Evolutionary conservation across 2,113 vertebrate species (phyloP).

Genomic region (Corydoras sp.): DNA sequence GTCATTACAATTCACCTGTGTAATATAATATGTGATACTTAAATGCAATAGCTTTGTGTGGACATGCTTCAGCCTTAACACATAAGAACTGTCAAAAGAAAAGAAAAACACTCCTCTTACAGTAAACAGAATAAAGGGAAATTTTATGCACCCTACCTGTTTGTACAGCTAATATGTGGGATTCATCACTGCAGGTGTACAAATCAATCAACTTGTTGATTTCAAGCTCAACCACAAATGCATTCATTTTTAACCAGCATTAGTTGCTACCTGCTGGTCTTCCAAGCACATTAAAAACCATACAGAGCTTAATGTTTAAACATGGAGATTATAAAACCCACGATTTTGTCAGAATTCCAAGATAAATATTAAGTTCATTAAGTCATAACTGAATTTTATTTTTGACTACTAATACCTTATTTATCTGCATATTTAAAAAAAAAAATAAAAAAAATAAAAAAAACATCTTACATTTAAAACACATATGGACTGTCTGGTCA

Average conservation of each 20-base stretch:
- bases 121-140: not conserved
- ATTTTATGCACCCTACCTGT: not conserved
- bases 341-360: no score
- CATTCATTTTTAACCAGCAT: not conserved
- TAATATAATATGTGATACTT: not conserved
- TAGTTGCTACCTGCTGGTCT: not conserved
- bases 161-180: not conserved
- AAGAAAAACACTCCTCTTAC: not conserved
- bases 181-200: conserved; percentile 2
- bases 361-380: no score
- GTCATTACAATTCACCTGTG: not conserved
- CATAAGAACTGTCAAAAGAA: not conserved
- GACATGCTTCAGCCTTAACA: not conserved
- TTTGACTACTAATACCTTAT: no score
- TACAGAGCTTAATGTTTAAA: no score
- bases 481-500: no score
- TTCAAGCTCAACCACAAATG: not conserved
- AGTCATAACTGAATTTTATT: no score
- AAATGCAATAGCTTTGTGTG: not conserved
- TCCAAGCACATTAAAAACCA: not conserved
- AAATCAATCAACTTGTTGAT: not conserved
- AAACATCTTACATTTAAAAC: no score
- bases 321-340: no score
- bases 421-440: no score
- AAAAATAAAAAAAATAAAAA: no score